Evolutionary conservation across 1,140 invertebrate species (phyloP).

Genomic region (Chrysoperla carnea): DNA sequence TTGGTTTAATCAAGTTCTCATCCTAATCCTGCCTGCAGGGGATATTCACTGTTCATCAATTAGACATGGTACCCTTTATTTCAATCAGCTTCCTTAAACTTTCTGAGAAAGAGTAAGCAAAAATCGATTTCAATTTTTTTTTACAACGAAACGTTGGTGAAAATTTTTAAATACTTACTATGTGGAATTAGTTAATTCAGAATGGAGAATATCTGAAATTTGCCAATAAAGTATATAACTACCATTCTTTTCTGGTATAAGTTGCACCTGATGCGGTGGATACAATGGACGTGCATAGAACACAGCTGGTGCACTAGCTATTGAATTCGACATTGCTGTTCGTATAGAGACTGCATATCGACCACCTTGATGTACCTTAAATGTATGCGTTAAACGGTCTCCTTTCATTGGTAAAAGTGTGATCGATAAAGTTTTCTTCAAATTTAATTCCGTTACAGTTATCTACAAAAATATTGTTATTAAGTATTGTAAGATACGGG

Average conservation of each 20-base stretch:
- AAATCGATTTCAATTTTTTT: no score
- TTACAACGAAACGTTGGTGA: no score
- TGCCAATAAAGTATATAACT: constrained; percentile 45
- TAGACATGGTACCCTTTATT: no score
- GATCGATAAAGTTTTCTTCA: constrained; percentile 24
- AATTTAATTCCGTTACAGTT: constrained; percentile 29
- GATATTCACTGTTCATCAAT: no score
- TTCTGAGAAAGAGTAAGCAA: no score
- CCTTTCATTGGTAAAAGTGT: constrained; percentile 19
- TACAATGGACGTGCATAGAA: constrained; percentile 36
- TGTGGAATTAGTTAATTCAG: not conserved
- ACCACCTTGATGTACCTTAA: constrained; percentile 39
- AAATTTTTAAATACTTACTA: not conserved
- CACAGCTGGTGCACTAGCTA: constrained; percentile 22
- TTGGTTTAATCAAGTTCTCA: no score
- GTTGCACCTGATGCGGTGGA: constrained; percentile 42
- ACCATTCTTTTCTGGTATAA: constrained; percentile 31
- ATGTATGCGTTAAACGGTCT: constrained; percentile 24
- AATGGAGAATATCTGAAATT: constrained; percentile 15
- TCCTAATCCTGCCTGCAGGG: no score
- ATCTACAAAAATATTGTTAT: constrained; percentile 24
- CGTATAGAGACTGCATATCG: constrained; percentile 39
- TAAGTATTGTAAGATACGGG: constrained; percentile 2
- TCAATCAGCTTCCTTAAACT: no score
- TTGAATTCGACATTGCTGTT: constrained; percentile 29